Conservation (phyloP, 1,140 invertebrate genomes). For the Parapsyche elsis region DNA sequence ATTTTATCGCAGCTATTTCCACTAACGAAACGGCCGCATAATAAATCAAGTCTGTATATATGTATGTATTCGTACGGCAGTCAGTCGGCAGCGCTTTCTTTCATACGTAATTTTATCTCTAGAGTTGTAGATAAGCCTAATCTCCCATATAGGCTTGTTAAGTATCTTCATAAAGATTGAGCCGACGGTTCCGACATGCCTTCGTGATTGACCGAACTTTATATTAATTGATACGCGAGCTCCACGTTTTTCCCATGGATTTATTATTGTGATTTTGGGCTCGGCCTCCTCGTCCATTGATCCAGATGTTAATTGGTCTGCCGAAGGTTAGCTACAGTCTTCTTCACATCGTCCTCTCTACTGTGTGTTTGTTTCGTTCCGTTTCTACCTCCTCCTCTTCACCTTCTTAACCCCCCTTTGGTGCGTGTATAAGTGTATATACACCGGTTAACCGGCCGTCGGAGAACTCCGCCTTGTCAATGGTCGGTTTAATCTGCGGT, state of each 20-base stretch:
- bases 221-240: neutral
- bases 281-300: neutral
- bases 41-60: too few species aligned
- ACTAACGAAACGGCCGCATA: too few species aligned
- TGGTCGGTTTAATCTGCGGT: slow-evolving; percentile 48
- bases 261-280: neutral
- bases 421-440: neutral
- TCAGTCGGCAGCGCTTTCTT: neutral
- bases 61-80: neutral
- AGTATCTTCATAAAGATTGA: slow-evolving; percentile 35
- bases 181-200: slow-evolving; percentile 29
- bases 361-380: too few species aligned
- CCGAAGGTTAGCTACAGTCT: neutral
- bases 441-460: slow-evolving; percentile 13
- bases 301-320: neutral
- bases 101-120: neutral
- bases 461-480: slow-evolving; percentile 20
- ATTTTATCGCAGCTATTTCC: too few species aligned
- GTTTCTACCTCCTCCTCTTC: too few species aligned
- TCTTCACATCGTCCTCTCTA: too few species aligned
- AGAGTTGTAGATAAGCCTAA: slow-evolving; percentile 35
- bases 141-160: slow-evolving; percentile 15
- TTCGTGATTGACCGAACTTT: slow-evolving; percentile 36
- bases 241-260: slow-evolving; percentile 16
- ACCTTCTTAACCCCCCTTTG: too few species aligned